Base-by-base conservation (phyloP, 2,113 vertebrate species). In the Daphoenositta chrysoptera region DNA sequence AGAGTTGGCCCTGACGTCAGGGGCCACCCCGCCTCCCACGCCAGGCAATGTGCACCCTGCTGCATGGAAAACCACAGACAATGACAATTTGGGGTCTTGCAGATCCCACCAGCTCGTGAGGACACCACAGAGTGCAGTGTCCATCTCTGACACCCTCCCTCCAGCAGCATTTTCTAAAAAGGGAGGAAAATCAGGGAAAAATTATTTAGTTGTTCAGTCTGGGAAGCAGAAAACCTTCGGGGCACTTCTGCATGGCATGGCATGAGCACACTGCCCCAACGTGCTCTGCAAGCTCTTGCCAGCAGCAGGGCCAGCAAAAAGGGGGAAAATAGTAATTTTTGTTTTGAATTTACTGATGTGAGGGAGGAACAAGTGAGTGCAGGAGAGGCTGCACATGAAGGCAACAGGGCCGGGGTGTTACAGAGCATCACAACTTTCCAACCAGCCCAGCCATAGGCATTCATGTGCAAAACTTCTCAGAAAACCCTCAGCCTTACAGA, bases 1-100 rank as follows among this genome's bases (percentile, higher is more conserved):
- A 69, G 58, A 94, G 77, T 65, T 71, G 73, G 66, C 71, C 95
- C 78, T 72, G 93, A 65, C 60, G 4, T 18, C 35, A n/a, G 48
- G 80, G 72, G 39, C 75, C 89, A 76, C 47, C 70, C 48, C 0
- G 2, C 63, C 63, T 77, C 47, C 63, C 4, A 10, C 8, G 26
- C 94, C 85, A 91, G 87, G 81, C 66, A 7, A 5, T 19, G 40
- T 31, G 66, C 68, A 39, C 90, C 56, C 39, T 54, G 58, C 73
- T 47, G 56, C 31, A 1, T 57, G 85, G 50, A 56, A 81, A 51
- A 61, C 21, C 10, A 4, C 60, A 83, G 75, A 60, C 47, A 63
- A 83, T 76, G 61, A 30, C 19, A 80, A 0, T 33, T 9, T 24
- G 40, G 56, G 56, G 40, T 44, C 90, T 54, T 47, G 30, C 33